Percentiles rank a stretch among this genome's conserved stretches.
These are phyloP conservation scores for Drosophila helvetica DNA, from an alignment of 2,888 invertebrate genomes.

Conservation along the genomic window DNA sequence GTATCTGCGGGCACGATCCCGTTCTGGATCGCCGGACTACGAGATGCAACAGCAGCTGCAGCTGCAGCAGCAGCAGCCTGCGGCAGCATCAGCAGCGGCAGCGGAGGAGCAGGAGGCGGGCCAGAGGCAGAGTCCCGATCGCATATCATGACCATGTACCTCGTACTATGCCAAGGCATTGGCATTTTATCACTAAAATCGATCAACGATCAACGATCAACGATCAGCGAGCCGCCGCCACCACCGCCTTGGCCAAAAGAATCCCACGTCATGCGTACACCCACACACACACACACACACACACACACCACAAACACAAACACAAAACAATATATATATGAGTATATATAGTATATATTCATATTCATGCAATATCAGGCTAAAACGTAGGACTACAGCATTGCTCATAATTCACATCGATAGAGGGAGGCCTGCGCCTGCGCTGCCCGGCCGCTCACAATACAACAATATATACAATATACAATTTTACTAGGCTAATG, in stretches of 20 bases:
- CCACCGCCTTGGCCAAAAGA: neutral
- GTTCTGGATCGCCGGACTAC: conserved; percentile 64
- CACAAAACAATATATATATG: conserved; percentile 2
- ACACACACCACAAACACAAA: conserved; percentile 5
- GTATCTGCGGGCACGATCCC: conserved; percentile 46
- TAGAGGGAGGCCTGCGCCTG: neutral
- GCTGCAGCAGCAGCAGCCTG: conserved; percentile 12
- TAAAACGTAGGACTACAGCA: conserved; percentile 52
- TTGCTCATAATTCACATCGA: conserved; percentile 57
- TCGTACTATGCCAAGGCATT: conserved; percentile 79
- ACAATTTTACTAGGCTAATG: conserved; percentile 69
- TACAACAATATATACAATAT: conserved; percentile 31
- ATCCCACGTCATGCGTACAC: conserved; percentile 18
- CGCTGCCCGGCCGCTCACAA: conserved; percentile 41
- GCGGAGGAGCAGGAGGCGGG: conserved; percentile 42
- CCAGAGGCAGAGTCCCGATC: conserved; percentile 79
- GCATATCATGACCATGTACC: conserved; percentile 83
- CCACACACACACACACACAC: conserved; percentile 30
- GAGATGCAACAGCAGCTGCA: conserved; percentile 9
- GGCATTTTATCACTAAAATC: conserved; percentile 76
- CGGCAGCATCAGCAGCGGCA: conserved; percentile 19
- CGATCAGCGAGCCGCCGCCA: neutral
- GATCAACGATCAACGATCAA: neutral
- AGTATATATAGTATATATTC: conserved; percentile 12
- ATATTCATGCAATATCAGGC: conserved; percentile 33